phyloP scores from a whole-genome alignment of 2,113 vertebrate genomes.

The Hepsetus odoe region DNA sequence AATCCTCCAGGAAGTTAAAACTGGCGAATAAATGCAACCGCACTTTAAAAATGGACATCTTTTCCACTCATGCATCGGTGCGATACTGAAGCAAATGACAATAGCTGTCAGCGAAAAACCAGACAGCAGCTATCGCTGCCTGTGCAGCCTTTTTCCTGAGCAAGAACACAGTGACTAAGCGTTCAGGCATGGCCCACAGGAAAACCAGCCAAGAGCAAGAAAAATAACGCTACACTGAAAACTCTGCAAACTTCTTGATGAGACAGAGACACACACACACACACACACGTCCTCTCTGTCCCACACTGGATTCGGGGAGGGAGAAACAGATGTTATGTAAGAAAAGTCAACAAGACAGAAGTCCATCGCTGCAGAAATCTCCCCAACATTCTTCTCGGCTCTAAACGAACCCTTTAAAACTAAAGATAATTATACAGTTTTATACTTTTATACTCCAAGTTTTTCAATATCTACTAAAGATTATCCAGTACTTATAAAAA shows the following conservation, averaged over 20 bases:
- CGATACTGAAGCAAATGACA: neutral
- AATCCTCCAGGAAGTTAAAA: neutral
- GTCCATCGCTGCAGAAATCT: neutral
- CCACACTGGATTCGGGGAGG: conserved; percentile 10
- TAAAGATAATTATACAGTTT: no score
- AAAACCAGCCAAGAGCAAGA: conserved; percentile 41
- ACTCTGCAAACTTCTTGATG: conserved; percentile 13
- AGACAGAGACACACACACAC: neutral
- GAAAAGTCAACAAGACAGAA: conserved; percentile 38
- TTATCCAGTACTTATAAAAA: no score
- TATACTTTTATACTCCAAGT: neutral
- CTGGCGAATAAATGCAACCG: neutral
- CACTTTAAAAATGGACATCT: neutral
- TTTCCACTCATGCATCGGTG: neutral
- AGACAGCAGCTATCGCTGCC: conserved; percentile 30
- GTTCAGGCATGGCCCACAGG: conserved; percentile 31
- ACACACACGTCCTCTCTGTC: neutral
- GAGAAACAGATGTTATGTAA: conserved; percentile 40
- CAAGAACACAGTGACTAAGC: conserved; percentile 34
- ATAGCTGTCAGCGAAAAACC: neutral
- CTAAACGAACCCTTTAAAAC: no score
- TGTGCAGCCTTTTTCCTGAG: conserved; percentile 29
- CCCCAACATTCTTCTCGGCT: no score
- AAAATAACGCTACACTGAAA: conserved; percentile 17
- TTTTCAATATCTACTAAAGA: no score